phyloP scores from a whole-genome alignment of 2,113 vertebrate species.

The Probosciger aterrimus region DNA sequence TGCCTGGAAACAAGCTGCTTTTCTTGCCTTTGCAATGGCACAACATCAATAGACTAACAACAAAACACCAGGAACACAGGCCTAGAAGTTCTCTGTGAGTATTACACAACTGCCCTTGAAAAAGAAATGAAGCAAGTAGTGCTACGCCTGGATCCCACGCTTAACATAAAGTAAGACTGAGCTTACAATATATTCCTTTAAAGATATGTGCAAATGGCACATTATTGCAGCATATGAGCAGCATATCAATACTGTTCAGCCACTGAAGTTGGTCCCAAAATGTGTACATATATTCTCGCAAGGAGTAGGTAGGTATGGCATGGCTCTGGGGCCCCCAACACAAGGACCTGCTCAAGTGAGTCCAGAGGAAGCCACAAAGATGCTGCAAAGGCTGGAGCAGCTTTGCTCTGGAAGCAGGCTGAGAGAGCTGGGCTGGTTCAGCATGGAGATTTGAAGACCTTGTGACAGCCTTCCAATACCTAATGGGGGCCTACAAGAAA shows the following conservation, averaged over 20 bases:
- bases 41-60: constrained; percentile 6
- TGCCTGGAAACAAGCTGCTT: constrained; percentile 17
- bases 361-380: neutral
- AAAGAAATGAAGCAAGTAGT: neutral
- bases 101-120: constrained; percentile 1
- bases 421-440: neutral
- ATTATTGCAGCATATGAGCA: neutral
- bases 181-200: neutral
- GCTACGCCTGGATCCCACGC: neutral
- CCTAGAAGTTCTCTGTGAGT: neutral
- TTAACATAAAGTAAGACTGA: neutral
- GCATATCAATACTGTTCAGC: neutral
- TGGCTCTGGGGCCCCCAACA: neutral
- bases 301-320: neutral
- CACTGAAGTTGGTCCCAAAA: neutral
- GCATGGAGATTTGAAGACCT: neutral
- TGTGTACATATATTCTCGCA: neutral
- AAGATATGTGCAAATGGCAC: neutral
- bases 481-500: neutral
- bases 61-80: neutral
- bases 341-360: neutral
- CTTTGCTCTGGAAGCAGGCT: neutral
- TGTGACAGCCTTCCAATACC: neutral
- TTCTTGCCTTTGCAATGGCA: constrained; percentile 22
- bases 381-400: neutral